These are phyloP conservation scores for Phalera bucephala DNA, from an alignment of 2,888 invertebrate genomes.

Conservation along the genomic window DNA sequence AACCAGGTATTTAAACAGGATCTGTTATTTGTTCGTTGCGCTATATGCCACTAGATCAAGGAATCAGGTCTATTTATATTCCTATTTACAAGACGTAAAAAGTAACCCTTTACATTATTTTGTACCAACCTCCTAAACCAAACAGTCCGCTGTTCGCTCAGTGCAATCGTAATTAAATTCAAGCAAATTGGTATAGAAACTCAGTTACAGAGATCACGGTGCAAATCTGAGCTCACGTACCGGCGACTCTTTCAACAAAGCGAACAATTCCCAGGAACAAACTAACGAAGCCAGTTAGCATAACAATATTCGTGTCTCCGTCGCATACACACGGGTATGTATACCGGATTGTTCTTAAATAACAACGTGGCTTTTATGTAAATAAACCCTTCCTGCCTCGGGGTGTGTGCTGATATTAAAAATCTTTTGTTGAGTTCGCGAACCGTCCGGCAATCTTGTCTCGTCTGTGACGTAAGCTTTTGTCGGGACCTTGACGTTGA, in stretches of 20 bases:
- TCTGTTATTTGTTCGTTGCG: too few species aligned
- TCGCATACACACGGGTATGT: slow-evolving; percentile 35
- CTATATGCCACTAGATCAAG: too few species aligned
- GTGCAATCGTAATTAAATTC: slow-evolving; percentile 41
- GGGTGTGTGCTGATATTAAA: slow-evolving; percentile 76
- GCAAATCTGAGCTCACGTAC: slow-evolving; percentile 60
- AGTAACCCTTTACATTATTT: too few species aligned
- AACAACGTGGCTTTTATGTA: slow-evolving; percentile 73
- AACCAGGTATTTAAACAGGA: too few species aligned
- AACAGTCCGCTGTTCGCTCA: slow-evolving; percentile 11
- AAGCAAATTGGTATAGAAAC: slow-evolving; percentile 50
- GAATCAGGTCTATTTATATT: too few species aligned
- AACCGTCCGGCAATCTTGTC: slow-evolving; percentile 53
- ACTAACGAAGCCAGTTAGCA: slow-evolving; percentile 81
- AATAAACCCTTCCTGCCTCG: slow-evolving; percentile 64
- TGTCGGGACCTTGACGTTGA: slow-evolving; percentile 28
- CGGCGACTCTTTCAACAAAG: slow-evolving; percentile 61
- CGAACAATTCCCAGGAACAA: slow-evolving; percentile 75
- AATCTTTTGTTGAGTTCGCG: slow-evolving; percentile 66
- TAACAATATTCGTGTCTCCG: slow-evolving; percentile 73
- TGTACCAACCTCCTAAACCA: too few species aligned
- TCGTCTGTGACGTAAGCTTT: slow-evolving; percentile 21
- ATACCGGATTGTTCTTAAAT: slow-evolving; percentile 68
- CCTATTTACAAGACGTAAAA: too few species aligned
- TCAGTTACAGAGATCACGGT: slow-evolving; percentile 51